Percentiles rank a stretch among this genome's conserved stretches.
These are phyloP conservation scores for Phyllostomus discolor DNA, from an alignment of 2,113 vertebrate genomes.

Conservation along the genomic window DNA sequence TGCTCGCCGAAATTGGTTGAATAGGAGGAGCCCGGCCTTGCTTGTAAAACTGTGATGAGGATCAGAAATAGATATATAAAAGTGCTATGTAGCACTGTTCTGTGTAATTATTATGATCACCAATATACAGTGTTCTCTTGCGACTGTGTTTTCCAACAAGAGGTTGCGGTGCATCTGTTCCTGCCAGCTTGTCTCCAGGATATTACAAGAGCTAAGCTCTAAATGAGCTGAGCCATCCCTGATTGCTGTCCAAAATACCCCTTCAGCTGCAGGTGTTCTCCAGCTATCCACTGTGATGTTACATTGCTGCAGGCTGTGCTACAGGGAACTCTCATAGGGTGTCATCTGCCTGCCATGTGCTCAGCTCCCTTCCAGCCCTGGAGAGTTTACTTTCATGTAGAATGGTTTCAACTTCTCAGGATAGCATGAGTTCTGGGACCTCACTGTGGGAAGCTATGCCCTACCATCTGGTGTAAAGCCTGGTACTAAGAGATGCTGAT, in stretches of 20 bases:
- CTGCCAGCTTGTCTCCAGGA: conserved; percentile 52
- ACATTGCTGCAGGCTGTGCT: conserved; percentile 67
- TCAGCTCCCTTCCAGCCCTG: not conserved
- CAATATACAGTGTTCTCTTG: not conserved
- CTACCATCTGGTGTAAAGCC: conserved; percentile 38
- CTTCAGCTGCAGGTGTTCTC: conserved; percentile 52
- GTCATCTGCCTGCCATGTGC: conserved; percentile 63
- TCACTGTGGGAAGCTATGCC: conserved; percentile 26
- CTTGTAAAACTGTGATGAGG: not conserved
- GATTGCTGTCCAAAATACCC: conserved; percentile 39
- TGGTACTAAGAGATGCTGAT: conserved; percentile 52
- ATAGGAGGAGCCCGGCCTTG: not conserved
- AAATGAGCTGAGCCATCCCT: conserved; percentile 51
- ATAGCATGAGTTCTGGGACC: conserved; percentile 28
- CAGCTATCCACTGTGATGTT: conserved; percentile 60
- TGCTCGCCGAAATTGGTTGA: not conserved
- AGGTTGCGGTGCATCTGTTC: conserved; percentile 24
- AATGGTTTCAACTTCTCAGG: conserved; percentile 40
- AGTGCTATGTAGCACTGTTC: not conserved
- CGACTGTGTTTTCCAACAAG: conserved; percentile 6
- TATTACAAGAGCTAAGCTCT: not conserved
- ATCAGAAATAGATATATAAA: not conserved
- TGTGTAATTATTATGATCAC: conserved; percentile 16
- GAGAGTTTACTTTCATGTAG: conserved; percentile 57
- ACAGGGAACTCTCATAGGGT: conserved; percentile 12